Base-by-base conservation (phyloP, 2,113 vertebrate genomes). In the Myanophis thanlyinensis region DNA sequence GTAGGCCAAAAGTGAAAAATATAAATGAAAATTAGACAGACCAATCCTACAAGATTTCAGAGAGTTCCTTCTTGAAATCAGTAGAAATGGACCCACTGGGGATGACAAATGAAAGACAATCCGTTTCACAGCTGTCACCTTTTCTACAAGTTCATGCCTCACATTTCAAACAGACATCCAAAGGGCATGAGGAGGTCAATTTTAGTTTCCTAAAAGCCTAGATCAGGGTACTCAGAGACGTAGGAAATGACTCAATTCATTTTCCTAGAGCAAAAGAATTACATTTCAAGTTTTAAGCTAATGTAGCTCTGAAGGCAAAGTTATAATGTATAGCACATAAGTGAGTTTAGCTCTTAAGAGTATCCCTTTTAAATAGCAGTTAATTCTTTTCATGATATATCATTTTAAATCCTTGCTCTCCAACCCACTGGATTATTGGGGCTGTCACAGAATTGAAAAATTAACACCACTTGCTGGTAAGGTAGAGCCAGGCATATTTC, bases 51-150 rank as follows among this genome's bases (percentile, higher is more conserved):
- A 91, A 90, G 90, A 90, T 1, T 9, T 40, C 88, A 88, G 23
- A 88, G 23, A 11, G 49, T 94, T 86, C 25, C 12, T 86, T 87
- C 85, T n/a, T 88, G 91, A 96, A 59, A 73, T 94, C 94, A 90
- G 95, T 89, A 56, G 23, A 54, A 46, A 92, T 91, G 27, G 91
- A 93, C 22, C 93, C 49, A 85, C 73, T 40, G 44, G 85, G 87
- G 89, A 90, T 95, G 54, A 95, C 0, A 1, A 88, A 88, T 89
- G 94, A 90, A 96, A 92, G 85, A 96, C 96, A 95, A 94, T 40
- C 48, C 91, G 9, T 92, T 93, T 92, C 51, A 85, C 40, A 95
- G 67, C 11, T 4, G 4, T 86, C 23, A 94, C 80, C 46, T 85
- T 59, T 94, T 89, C 49, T 91, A 12, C 92, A 46, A 93, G 89